Evolutionary conservation across 2,797 vertebrate species (phyloP).

Genomic region (Gambusia yucatana): DNA sequence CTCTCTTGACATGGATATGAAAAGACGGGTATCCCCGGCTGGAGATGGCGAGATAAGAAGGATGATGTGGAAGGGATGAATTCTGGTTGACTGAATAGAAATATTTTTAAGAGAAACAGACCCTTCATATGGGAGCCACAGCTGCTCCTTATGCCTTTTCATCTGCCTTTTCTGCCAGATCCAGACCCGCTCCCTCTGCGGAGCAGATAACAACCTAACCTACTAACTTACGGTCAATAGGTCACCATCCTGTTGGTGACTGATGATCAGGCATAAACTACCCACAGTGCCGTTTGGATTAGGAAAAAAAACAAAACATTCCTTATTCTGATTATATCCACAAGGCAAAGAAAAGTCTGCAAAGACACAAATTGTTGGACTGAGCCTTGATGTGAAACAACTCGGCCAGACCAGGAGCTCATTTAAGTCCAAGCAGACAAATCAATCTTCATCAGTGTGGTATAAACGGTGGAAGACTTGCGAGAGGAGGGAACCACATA

Average conservation of each 20-base stretch:
- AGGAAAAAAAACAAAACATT: conserved; percentile 2
- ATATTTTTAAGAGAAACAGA: conserved; percentile 12
- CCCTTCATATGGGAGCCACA: not conserved
- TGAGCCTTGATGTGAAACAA: conserved; percentile 21
- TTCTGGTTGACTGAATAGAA: not conserved
- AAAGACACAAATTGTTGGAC: conserved; percentile 35
- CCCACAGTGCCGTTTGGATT: conserved; percentile 23
- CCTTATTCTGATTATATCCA: conserved; percentile 25
- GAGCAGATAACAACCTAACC: conserved; percentile 25
- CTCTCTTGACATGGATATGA: conserved; percentile 20
- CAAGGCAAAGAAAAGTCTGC: conserved; percentile 29
- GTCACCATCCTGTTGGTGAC: conserved; percentile 37
- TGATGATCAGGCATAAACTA: conserved; percentile 31
- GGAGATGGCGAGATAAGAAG: conserved; percentile 31
- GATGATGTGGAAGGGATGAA: conserved; percentile 30
- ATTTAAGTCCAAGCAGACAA: conserved; percentile 51
- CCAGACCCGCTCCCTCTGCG: conserved; percentile 42
- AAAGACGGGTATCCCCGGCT: conserved; percentile 12
- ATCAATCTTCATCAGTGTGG: conserved; percentile 60
- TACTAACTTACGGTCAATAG: conserved; percentile 28
- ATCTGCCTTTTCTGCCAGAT: conserved; percentile 42
- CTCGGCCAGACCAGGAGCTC: conserved; percentile 34
- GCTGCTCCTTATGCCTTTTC: not conserved
- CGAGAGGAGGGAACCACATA: conserved; percentile 23
- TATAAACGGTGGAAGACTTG: conserved; percentile 19